These are phyloP conservation scores for western clawed frog (Xenopus tropicalis) DNA, from an alignment of 2,113 vertebrate species.

Conservation along the genomic window DNA sequence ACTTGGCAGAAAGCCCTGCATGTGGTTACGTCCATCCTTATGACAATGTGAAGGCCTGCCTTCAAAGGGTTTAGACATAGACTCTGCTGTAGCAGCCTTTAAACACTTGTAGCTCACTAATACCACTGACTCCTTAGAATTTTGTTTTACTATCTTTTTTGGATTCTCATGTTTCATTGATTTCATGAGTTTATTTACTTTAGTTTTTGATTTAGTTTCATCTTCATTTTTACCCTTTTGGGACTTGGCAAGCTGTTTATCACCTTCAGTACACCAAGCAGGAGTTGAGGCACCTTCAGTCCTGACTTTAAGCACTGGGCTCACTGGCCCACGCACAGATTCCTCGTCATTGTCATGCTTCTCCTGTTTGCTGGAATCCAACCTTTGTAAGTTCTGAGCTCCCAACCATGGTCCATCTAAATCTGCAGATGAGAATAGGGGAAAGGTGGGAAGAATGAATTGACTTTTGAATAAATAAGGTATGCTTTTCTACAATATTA, in stretches of 20 bases:
- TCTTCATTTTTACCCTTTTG: constrained; percentile 74
- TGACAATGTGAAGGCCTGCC: constrained; percentile 65
- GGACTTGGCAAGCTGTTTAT: constrained; percentile 70
- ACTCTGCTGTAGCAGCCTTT: constrained; percentile 72
- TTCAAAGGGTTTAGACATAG: constrained; percentile 71
- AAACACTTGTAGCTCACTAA: constrained; percentile 95
- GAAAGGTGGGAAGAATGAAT: too few relatives aligned
- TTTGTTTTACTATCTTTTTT: constrained; percentile 89
- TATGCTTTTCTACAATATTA: too few relatives aligned
- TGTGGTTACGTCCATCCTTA: constrained; percentile 69
- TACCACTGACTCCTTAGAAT: constrained; percentile 92
- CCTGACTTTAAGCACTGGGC: constrained; percentile 72
- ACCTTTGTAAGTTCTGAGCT: constrained; percentile 73
- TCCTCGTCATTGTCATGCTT: constrained; percentile 78
- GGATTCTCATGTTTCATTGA: constrained; percentile 87
- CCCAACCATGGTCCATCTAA: constrained; percentile 90
- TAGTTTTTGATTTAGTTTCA: constrained; percentile 85
- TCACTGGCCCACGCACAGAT: constrained; percentile 66
- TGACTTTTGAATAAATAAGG: too few relatives aligned
- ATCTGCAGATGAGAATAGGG: constrained; percentile 67
- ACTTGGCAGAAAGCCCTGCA: constrained; percentile 59
- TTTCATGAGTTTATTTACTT: constrained; percentile 90
- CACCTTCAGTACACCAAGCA: constrained; percentile 74
- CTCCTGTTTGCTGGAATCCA: constrained; percentile 76
- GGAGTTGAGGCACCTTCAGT: constrained; percentile 61